phyloP scores from a whole-genome alignment of 2,888 invertebrate genomes.

The Macrosoma leucophasiata region DNA sequence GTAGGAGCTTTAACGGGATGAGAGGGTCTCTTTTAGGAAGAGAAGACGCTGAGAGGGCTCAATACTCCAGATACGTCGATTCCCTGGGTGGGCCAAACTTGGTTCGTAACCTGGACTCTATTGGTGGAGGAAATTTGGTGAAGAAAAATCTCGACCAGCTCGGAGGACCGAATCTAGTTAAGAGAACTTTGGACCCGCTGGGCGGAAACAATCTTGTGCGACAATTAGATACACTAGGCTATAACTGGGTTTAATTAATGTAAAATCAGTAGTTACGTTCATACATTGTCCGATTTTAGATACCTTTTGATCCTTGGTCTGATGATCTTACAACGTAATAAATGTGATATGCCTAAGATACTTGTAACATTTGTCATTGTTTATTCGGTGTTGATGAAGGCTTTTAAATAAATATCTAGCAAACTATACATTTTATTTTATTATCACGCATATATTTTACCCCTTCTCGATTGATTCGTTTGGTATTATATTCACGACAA shows the following conservation, averaged over 20 bases:
- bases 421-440: conserved; percentile 30
- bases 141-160: conserved; percentile 61
- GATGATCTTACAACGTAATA: conserved; percentile 34
- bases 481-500: conserved; percentile 19
- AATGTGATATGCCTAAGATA: conserved; percentile 39
- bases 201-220: conserved; percentile 65
- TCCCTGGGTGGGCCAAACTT: conserved; percentile 57
- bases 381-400: conserved; percentile 12
- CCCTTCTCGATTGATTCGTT: not conserved
- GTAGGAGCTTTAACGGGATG: conserved; percentile 29
- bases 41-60: conserved; percentile 25
- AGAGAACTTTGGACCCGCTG: conserved; percentile 56
- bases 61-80: conserved; percentile 35
- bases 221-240: conserved; percentile 63
- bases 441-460: conserved; percentile 27
- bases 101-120: conserved; percentile 54
- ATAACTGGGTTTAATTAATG: conserved; percentile 8
- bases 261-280: no score
- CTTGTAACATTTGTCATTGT: conserved; percentile 25
- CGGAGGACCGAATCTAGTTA: conserved; percentile 60
- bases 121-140: conserved; percentile 64
- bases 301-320: conserved; percentile 6
- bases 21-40: conserved; percentile 30
- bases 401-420: conserved; percentile 27
- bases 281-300: no score